phyloP scores from a whole-genome alignment of 2,797 vertebrate genomes.

The Danio choprae region DNA sequence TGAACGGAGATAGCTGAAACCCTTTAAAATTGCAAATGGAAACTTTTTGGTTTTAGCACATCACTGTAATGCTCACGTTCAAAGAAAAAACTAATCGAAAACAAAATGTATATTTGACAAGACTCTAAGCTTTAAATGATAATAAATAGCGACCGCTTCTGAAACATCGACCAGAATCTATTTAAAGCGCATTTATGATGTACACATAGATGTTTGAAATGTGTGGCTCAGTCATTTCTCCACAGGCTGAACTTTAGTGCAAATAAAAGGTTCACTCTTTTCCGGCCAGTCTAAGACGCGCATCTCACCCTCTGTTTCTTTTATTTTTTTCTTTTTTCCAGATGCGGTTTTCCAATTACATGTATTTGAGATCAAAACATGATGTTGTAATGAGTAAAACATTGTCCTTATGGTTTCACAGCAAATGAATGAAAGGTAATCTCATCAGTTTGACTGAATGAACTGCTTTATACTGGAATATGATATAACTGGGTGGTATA shows the following conservation, averaged over 20 bases:
- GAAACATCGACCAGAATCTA: constrained; percentile 67
- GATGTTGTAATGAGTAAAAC: constrained; percentile 67
- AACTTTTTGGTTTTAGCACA: no score
- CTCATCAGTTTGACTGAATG: constrained; percentile 63
- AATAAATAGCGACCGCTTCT: no score
- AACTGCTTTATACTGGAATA: constrained; percentile 85
- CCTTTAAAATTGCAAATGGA: no score
- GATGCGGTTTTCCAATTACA: constrained; percentile 68
- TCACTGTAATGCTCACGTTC: no score
- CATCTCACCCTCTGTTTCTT: constrained; percentile 42
- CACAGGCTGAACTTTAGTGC: constrained; percentile 54
- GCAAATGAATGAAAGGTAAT: constrained; percentile 67
- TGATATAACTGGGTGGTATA: constrained; percentile 68
- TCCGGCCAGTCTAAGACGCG: constrained; percentile 18
- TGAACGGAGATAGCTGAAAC: no score
- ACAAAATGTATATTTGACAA: constrained; percentile 26
- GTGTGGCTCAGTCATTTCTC: constrained; percentile 73
- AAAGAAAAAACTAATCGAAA: constrained; percentile 52
- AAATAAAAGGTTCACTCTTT: constrained; percentile 61
- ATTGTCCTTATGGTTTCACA: constrained; percentile 66
- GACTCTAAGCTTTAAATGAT: constrained; percentile 30
- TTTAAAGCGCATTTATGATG: constrained; percentile 68
- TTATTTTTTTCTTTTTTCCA: constrained; percentile 64
- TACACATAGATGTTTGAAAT: constrained; percentile 69
- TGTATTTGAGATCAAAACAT: constrained; percentile 52